These are phyloP conservation scores for Parazoanthus swiftii DNA, from an alignment of 92 coral and sea anemone genomes.

Conservation along the genomic window DNA sequence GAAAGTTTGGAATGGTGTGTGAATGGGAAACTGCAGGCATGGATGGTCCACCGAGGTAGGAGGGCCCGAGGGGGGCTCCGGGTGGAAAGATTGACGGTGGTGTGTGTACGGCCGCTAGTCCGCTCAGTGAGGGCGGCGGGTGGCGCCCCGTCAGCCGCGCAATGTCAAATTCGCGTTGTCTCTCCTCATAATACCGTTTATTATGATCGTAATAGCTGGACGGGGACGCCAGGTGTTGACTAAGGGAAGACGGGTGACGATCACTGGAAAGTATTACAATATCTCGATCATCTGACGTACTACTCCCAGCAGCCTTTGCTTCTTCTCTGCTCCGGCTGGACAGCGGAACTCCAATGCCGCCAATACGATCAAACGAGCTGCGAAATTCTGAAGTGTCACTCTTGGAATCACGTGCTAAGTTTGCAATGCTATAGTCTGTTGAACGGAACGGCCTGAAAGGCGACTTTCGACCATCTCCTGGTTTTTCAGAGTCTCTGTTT, in stretches of 20 bases:
- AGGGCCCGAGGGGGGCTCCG: constrained; percentile 57
- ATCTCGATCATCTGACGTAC: constrained; percentile 65
- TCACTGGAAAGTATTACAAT: constrained; percentile 67
- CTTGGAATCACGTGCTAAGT: constrained; percentile 73
- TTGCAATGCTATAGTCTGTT: constrained; percentile 76
- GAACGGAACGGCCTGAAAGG: constrained; percentile 64
- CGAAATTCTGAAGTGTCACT: constrained; percentile 63
- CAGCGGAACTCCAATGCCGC: constrained; percentile 36
- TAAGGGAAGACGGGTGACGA: constrained; percentile 55
- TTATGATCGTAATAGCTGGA: constrained; percentile 63
- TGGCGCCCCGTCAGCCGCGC: constrained; percentile 69
- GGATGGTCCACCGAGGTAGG: constrained; percentile 71
- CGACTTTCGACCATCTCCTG: constrained; percentile 44
- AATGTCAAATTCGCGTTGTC: constrained; percentile 71
- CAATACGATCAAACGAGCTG: constrained; percentile 60
- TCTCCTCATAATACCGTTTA: constrained; percentile 71
- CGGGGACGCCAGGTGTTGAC: constrained; percentile 53
- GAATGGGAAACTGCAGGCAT: constrained; percentile 88
- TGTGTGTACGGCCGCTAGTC: constrained; percentile 22
- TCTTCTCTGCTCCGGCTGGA: constrained; percentile 59
- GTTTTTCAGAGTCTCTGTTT: constrained; percentile 38
- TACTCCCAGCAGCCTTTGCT: constrained; percentile 51
- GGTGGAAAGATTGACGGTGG: constrained; percentile 76
- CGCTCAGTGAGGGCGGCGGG: constrained; percentile 57
- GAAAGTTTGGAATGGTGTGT: constrained; percentile 63